phyloP scores from a whole-genome alignment of 2,797 vertebrate genomes.

The Poecilia gillii region DNA sequence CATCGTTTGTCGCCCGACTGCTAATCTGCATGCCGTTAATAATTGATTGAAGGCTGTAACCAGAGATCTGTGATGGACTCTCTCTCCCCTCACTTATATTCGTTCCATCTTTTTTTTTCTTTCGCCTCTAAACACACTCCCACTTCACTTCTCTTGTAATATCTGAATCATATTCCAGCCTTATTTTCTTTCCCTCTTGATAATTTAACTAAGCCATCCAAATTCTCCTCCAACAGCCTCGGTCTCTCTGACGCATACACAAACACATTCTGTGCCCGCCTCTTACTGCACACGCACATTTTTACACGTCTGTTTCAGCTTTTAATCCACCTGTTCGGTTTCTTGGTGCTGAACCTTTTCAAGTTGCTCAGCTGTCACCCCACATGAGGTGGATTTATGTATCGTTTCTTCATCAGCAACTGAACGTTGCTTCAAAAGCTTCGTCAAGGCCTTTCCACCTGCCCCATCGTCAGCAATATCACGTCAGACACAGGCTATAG shows the following conservation, averaged over 20 bases:
- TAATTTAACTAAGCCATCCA: conserved; percentile 59
- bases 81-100: conserved; percentile 48
- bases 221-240: conserved; percentile 50
- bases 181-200: conserved; percentile 59
- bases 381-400: conserved; percentile 50
- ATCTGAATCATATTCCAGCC: conserved; percentile 61
- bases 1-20: conserved; percentile 72
- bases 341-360: conserved; percentile 50
- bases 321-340: conserved; percentile 62
- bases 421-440: conserved; percentile 44
- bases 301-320: conserved; percentile 56
- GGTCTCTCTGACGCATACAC: conserved; percentile 24
- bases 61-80: conserved; percentile 72
- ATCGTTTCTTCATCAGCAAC: conserved; percentile 50
- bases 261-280: conserved; percentile 20
- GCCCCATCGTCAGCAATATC: conserved; percentile 45
- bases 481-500: conserved; percentile 25
- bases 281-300: conserved; percentile 33
- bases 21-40: conserved; percentile 85
- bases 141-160: conserved; percentile 54
- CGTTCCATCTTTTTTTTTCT: conserved; percentile 59
- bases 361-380: conserved; percentile 60
- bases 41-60: conserved; percentile 79
- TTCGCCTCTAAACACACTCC: conserved; percentile 63
- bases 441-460: conserved; percentile 68